These are phyloP conservation scores for Chiroxiphia lanceolata DNA, from an alignment of 2,797 vertebrate genomes.

Conservation along the genomic window DNA sequence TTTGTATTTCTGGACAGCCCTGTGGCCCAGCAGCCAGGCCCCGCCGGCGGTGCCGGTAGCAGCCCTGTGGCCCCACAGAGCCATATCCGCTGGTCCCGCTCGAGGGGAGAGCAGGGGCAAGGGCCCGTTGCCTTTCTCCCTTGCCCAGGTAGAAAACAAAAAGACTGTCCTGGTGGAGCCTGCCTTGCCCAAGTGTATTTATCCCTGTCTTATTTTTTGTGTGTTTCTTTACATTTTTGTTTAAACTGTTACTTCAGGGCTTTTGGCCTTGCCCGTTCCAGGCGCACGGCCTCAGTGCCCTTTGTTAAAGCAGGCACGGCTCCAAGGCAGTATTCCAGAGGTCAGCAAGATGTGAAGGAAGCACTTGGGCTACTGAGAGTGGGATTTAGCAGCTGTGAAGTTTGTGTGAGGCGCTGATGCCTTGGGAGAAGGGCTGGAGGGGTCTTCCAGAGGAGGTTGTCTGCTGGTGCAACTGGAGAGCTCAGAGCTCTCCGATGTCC, in stretches of 20 bases:
- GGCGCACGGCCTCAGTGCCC: not conserved
- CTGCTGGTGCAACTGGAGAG: not conserved
- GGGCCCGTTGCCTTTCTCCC: not conserved
- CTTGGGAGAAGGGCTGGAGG: not conserved
- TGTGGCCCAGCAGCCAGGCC: slow-evolving; percentile 54
- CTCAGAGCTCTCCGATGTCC: slow-evolving; percentile 4
- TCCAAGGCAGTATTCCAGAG: slow-evolving; percentile 24
- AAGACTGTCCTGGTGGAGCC: slow-evolving; percentile 46
- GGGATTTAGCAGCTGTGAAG: slow-evolving; percentile 33
- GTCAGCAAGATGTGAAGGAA: slow-evolving; percentile 56
- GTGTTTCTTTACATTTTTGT: slow-evolving; percentile 47
- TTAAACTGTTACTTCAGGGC: slow-evolving; percentile 45
- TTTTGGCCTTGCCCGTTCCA: slow-evolving; percentile 38
- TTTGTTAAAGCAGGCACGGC: not conserved
- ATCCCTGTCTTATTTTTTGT: slow-evolving; percentile 53
- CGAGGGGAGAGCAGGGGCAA: slow-evolving; percentile 30
- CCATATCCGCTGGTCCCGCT: not conserved
- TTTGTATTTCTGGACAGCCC: slow-evolving; percentile 48
- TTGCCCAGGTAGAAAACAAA: slow-evolving; percentile 45
- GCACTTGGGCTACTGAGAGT: slow-evolving; percentile 55
- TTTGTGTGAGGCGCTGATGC: not conserved
- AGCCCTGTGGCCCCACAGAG: not conserved
- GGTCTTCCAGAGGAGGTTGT: not conserved
- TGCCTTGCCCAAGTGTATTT: slow-evolving; percentile 33
- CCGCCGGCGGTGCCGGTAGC: not conserved